Base-by-base conservation (phyloP, 2,888 invertebrate species). In the Ormyrus pomaceus region DNA sequence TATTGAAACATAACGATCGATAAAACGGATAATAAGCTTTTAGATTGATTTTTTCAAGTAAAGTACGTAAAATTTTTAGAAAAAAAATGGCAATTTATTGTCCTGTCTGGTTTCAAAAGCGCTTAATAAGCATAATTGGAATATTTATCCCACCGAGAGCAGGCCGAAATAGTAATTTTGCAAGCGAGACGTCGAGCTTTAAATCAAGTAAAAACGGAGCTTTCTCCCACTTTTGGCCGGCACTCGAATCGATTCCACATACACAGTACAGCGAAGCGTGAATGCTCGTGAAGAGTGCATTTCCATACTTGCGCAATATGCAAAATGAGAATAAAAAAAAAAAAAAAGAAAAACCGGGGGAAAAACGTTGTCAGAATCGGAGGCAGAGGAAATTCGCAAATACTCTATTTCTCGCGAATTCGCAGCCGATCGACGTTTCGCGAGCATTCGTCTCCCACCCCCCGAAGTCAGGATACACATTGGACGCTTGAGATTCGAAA, bases 401-500 rank as follows among this genome's bases (percentile, higher is more conserved):
- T 62, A 62, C 62, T 55, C 34, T 13, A 48, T 48, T 58, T 58
- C 70, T 50, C 48, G 70, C 70, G 48, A 51, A n/a, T 48, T 13
- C 13, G 56, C 55, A 34, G 34, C 34, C 34, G 34, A 34, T 34
- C 34, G 34, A 34, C 34, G 34, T 34, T 34, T 34, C 34, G 34
- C 34, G 34, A 34, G 34, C 34, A 34, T 34, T 34, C 34, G 34
- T 34, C 34, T 19, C 34, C 5, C 46, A 11, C 13, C 50, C 46
- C 45, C 34, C 61, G 6, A 61, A 34, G n/a, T 10, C 51, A 19
- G 9, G 11, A 34, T 48, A 9, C 56, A 66, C 45, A 53, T 45
- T n/a, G 65, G 51, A 61, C 69, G 79, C 19, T 75, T 66, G 71
- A 66, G 70, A 75, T 79, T 79, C 70, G 56, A 79, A 34, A 79